Evolutionary conservation across 2,113 vertebrate species (phyloP).

Genomic region (Triplophysa siluroides): DNA sequence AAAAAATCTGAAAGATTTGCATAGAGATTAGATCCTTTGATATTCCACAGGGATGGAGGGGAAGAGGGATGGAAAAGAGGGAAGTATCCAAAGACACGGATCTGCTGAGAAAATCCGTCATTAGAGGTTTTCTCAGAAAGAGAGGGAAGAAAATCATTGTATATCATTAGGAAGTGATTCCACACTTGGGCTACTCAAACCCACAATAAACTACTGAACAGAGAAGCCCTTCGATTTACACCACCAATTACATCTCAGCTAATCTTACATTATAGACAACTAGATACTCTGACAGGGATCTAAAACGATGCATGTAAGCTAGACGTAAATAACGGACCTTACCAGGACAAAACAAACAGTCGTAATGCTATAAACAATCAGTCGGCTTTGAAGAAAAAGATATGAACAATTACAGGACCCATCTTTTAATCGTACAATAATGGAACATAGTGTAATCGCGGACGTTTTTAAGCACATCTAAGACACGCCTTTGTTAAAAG

Average conservation of each 20-base stretch:
- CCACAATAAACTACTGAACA: constrained; percentile 3
- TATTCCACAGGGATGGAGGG: constrained; percentile 45
- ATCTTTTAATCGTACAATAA: too few relatives aligned
- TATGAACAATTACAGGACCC: too few relatives aligned
- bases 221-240: not conserved
- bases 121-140: constrained; percentile 35
- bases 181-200: constrained; percentile 7
- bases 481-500: too few relatives aligned
- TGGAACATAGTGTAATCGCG: too few relatives aligned
- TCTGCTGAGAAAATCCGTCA: constrained; percentile 43
- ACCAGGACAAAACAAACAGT: too few relatives aligned
- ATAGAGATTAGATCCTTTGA: constrained; percentile 57
- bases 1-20: constrained; percentile 54
- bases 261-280: constrained; percentile 8
- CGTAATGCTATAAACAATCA: too few relatives aligned
- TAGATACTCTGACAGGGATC: not conserved
- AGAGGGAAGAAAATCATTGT: constrained; percentile 1
- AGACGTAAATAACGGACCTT: too few relatives aligned
- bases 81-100: constrained; percentile 13
- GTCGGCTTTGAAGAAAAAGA: too few relatives aligned
- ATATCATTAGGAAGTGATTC: constrained; percentile 8
- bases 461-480: too few relatives aligned
- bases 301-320: too few relatives aligned
- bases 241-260: not conserved
- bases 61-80: constrained; percentile 18